Percentiles rank a stretch among this genome's conserved stretches.
phyloP scores from a whole-genome alignment of 2,797 vertebrate genomes.

The Pseudotriccus pelzelni region DNA sequence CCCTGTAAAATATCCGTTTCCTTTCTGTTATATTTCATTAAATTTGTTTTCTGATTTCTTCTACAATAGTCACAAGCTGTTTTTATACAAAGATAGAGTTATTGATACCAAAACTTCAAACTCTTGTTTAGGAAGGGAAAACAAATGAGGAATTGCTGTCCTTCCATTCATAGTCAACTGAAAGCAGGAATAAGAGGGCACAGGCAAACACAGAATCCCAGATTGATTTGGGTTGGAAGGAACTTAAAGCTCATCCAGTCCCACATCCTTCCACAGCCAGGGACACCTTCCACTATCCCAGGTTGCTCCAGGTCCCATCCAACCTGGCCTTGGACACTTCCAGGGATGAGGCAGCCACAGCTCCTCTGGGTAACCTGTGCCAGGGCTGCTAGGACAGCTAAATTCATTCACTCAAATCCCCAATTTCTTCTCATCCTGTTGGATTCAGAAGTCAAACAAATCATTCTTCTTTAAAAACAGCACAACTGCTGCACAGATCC shows the following conservation, averaged over 20 bases:
- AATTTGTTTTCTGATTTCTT: neutral
- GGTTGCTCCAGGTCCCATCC: neutral
- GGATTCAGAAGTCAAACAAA: neutral
- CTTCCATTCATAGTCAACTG: neutral
- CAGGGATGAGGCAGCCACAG: neutral
- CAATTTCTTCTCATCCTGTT: neutral
- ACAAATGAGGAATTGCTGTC: neutral
- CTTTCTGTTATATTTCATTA: neutral
- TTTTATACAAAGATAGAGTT: neutral
- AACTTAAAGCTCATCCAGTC: accelerated
- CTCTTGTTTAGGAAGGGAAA: neutral
- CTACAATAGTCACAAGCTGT: neutral
- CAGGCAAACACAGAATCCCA: neutral
- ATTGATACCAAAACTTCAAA: neutral
- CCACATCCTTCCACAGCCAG: neutral
- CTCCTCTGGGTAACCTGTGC: neutral
- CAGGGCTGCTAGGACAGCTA: neutral
- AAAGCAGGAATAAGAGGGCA: neutral
- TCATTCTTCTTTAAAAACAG: neutral
- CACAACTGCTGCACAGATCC: neutral
- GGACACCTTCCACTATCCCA: neutral
- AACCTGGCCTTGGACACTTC: neutral
- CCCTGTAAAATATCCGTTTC: neutral
- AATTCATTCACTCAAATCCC: neutral
- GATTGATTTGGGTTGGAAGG: accelerated